These are phyloP conservation scores for Homarus gammarus DNA, from an alignment of 2,888 invertebrate genomes.

Conservation along the genomic window DNA sequence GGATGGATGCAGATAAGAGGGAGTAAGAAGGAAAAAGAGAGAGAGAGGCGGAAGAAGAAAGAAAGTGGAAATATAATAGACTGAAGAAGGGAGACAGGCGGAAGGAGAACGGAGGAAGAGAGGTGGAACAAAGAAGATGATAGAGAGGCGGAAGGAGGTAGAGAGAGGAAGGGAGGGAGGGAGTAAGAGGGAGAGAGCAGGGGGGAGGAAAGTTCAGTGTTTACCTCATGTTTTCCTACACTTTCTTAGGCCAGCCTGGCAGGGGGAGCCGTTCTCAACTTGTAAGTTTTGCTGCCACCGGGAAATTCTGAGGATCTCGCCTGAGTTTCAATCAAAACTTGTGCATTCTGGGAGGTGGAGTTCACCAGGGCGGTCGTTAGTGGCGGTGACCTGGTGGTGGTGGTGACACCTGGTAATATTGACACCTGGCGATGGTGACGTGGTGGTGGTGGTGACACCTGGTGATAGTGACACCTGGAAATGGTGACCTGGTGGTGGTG, in stretches of 20 bases:
- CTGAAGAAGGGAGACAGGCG: no score
- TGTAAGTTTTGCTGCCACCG: neutral
- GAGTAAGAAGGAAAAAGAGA: neutral
- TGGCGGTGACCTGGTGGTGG: no score
- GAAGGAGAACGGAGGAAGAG: no score
- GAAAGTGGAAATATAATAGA: no score
- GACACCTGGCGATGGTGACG: no score
- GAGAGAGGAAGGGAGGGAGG: neutral
- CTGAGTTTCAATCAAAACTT: slow-evolving; percentile 3
- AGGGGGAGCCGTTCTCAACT: neutral
- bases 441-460: no score
- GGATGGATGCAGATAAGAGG: no score
- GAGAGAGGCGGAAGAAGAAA: neutral
- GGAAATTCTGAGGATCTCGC: neutral
- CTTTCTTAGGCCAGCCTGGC: neutral
- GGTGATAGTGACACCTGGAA: no score
- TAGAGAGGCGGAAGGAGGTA: no score
- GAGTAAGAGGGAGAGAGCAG: no score
- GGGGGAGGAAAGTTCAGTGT: neutral
- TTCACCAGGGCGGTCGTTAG: no score
- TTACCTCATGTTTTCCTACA: neutral
- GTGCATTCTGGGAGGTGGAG: neutral
- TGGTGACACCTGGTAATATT: no score
- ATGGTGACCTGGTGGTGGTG: neutral
- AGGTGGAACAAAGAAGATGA: neutral